Conservation (phyloP, 2,888 invertebrate genomes). For the Archips xylosteana region DNA sequence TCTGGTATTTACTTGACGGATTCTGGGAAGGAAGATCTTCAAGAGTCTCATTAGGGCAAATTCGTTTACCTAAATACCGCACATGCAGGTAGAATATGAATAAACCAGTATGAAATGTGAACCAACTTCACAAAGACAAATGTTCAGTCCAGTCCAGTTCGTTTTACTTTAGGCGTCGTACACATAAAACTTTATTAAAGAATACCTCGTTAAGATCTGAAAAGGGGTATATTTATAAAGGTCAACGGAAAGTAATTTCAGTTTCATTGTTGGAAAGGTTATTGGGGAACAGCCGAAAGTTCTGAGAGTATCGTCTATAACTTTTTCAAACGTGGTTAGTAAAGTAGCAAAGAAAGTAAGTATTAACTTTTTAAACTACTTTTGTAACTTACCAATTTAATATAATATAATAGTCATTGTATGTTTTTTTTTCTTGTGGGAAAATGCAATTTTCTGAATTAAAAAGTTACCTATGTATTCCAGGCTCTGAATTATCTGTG, state of each 20-base stretch:
- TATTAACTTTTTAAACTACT: no score
- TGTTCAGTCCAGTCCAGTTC: not conserved
- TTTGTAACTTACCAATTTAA: no score
- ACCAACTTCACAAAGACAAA: conserved; percentile 5
- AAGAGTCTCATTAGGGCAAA: not conserved
- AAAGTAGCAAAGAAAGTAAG: not conserved
- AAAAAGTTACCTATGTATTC: no score
- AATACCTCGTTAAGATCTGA: not conserved
- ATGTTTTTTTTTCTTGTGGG: no score
- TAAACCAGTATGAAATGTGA: not conserved
- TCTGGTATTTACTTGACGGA: not conserved
- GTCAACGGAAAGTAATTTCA: conserved; percentile 1
- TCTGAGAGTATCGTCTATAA: not conserved
- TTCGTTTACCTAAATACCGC: not conserved
- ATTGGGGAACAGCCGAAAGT: not conserved
- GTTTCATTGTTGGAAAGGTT: not conserved
- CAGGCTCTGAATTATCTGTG: no score
- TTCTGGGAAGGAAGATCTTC: not conserved
- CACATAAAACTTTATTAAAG: not conserved
- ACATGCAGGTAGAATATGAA: not conserved
- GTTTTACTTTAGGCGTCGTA: not conserved
- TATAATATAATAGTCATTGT: no score
- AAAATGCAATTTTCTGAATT: no score
- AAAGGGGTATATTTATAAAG: not conserved
- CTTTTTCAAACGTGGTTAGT: not conserved